phyloP scores from a whole-genome alignment of 2,797 vertebrate genomes.

The Halcyon leucocephala region DNA sequence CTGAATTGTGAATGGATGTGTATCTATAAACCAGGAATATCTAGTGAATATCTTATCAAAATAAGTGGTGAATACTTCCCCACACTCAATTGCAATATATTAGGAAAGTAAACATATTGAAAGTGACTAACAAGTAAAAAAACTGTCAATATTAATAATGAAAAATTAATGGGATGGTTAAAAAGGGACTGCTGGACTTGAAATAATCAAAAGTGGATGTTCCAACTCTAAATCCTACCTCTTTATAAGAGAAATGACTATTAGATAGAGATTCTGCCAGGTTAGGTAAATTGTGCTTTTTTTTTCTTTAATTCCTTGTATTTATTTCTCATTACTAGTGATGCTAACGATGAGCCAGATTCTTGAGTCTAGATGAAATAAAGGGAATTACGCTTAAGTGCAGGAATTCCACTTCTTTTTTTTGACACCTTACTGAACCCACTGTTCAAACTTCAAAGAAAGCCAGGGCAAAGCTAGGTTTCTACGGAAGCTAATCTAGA shows the following conservation, averaged over 20 bases:
- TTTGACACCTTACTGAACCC: neutral
- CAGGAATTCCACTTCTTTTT: neutral
- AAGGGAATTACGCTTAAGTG: neutral
- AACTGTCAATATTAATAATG: neutral
- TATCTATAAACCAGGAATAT: neutral
- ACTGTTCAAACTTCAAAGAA: neutral
- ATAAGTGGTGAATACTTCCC: neutral
- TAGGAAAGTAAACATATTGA: neutral
- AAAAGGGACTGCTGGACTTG: neutral
- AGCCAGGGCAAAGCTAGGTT: rapidly evolving
- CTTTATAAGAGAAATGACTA: neutral
- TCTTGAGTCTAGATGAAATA: neutral
- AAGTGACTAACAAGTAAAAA: neutral
- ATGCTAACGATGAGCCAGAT: neutral
- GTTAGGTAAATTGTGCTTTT: neutral
- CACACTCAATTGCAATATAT: neutral
- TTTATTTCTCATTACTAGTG: neutral
- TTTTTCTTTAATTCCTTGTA: neutral
- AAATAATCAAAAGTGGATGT: neutral
- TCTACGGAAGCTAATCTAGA: neutral
- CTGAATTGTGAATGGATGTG: rapidly evolving
- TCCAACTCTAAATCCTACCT: neutral
- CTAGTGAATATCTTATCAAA: neutral
- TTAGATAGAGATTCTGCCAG: neutral
- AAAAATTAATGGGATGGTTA: neutral